These are phyloP conservation scores for Agapornis roseicollis DNA, from an alignment of 2,113 vertebrate species.

Conservation along the genomic window DNA sequence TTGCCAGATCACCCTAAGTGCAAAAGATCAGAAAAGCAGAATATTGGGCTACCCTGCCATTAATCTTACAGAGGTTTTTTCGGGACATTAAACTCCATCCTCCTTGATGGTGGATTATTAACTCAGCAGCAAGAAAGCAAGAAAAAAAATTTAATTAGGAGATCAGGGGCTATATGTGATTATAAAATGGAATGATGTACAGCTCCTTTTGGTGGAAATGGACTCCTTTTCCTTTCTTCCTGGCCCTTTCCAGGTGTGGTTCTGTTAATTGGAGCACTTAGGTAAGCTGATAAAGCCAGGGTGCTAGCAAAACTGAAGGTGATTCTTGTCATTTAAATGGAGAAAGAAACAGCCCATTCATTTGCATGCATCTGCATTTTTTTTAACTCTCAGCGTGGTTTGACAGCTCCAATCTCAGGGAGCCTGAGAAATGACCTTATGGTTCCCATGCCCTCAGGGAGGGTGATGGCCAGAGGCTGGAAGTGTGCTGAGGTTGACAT, in stretches of 20 bases:
- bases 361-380: slow-evolving; percentile 37
- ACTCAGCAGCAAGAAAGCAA: background rate
- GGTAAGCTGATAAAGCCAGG: background rate
- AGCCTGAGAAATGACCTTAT: slow-evolving; percentile 58
- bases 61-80: background rate
- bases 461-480: background rate
- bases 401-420: slow-evolving; percentile 7
- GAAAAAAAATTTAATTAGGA: background rate
- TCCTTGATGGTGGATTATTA: background rate
- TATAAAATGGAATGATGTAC: background rate
- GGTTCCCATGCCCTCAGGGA: slow-evolving; percentile 31
- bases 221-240: background rate
- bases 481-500: background rate
- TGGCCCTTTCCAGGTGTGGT: background rate
- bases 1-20: background rate
- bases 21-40: background rate
- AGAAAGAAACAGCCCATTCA: background rate
- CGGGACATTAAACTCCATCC: background rate
- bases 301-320: slow-evolving; percentile 35
- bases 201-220: background rate
- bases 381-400: slow-evolving; percentile 12
- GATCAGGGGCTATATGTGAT: background rate
- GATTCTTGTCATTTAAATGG: slow-evolving; percentile 35
- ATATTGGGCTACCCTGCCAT: background rate
- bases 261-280: background rate